Evolutionary conservation across 2,797 vertebrate genomes (phyloP).

Genomic region (Gambelia wislizenii): DNA sequence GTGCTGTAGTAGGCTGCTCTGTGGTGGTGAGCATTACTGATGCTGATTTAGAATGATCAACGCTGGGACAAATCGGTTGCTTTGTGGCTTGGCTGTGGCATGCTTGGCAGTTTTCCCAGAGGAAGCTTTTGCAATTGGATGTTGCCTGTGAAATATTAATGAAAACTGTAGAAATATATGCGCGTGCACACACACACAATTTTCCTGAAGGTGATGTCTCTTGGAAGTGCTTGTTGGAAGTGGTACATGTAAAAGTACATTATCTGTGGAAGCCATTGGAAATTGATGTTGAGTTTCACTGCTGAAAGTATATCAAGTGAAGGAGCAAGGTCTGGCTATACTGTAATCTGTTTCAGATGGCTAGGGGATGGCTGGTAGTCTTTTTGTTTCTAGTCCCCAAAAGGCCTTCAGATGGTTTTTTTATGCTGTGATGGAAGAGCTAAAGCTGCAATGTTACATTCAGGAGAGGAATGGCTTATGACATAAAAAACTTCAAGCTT

Average conservation of each 20-base stretch:
- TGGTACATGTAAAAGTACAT: neutral
- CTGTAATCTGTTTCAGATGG: constrained; percentile 13
- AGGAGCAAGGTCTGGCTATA: neutral
- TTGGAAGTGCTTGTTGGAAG: neutral
- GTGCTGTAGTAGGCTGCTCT: constrained; percentile 57
- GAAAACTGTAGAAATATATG: neutral
- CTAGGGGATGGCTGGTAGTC: neutral
- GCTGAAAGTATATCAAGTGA: neutral
- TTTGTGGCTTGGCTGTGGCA: neutral
- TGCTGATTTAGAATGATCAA: constrained; percentile 52
- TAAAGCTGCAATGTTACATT: neutral
- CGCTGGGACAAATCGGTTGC: constrained; percentile 12
- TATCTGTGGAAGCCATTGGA: constrained; percentile 15
- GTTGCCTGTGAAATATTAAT: neutral
- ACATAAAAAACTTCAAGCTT: neutral
- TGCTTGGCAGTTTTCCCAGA: constrained; percentile 5
- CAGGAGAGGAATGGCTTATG: neutral
- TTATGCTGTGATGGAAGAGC: neutral
- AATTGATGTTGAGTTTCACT: neutral
- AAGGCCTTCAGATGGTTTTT: neutral
- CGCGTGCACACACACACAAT: neutral
- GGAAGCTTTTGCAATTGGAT: neutral
- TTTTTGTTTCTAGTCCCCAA: neutral
- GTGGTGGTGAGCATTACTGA: constrained; percentile 57
- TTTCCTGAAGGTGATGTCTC: constrained; percentile 14